Conservation (phyloP, 2,113 vertebrate genomes). For the Bos javanicus region DNA sequence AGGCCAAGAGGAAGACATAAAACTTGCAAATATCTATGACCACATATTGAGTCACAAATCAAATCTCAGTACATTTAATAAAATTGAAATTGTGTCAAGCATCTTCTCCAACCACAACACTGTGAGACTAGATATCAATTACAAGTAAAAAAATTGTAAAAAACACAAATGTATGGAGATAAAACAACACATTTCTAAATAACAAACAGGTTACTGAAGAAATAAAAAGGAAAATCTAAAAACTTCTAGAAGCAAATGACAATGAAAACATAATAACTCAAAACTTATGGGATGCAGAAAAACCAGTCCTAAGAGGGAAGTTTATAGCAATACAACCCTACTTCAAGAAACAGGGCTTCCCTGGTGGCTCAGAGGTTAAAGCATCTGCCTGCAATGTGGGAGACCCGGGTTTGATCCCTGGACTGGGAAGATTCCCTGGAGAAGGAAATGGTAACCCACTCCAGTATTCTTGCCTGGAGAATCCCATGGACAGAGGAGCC, state of each 20-base stretch:
- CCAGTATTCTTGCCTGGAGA: no score
- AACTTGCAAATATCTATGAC: background rate
- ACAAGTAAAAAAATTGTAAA: background rate
- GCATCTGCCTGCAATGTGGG: no score
- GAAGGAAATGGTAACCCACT: no score
- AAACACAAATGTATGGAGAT: background rate
- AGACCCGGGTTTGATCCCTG: no score
- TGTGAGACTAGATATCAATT: background rate
- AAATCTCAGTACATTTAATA: background rate
- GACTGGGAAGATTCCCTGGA: no score
- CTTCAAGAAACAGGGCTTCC: background rate
- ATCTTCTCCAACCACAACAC: background rate
- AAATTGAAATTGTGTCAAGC: background rate
- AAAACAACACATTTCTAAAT: background rate
- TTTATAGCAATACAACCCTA: background rate
- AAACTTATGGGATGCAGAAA: background rate
- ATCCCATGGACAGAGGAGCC: no score
- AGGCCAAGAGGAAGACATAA: background rate
- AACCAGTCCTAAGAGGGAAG: background rate
- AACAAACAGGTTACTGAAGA: background rate
- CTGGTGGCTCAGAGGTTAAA: no score
- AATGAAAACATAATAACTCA: background rate
- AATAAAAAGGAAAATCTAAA: background rate
- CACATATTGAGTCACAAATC: background rate
- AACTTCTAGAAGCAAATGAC: background rate